phyloP scores from a whole-genome alignment of 1,140 invertebrate genomes.

The Bombus superbus region DNA sequence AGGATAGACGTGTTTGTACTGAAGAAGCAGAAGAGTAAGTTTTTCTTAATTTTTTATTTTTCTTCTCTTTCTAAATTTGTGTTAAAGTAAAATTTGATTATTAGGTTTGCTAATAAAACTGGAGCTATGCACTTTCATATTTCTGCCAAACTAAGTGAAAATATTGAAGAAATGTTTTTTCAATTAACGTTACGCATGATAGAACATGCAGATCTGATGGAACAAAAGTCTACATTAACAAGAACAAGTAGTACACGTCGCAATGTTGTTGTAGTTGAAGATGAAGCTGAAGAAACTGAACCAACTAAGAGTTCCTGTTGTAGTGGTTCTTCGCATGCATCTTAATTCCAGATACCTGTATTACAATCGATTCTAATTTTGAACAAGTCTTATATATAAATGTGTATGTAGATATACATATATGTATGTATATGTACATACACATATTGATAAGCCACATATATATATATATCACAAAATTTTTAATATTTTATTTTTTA shows the following conservation, averaged over 20 bases:
- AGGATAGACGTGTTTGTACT: constrained; percentile 91
- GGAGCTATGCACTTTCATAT: constrained; percentile 97
- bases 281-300: constrained; percentile 80
- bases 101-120: constrained; percentile 94
- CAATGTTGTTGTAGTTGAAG: constrained; percentile 86
- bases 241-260: constrained; percentile 83
- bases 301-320: constrained; percentile 78
- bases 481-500: constrained; percentile 26
- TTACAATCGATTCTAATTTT: constrained; percentile 47
- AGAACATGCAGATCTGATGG: constrained; percentile 81
- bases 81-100: neutral
- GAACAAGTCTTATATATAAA: constrained; percentile 17
- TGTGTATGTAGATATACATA: neutral
- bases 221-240: constrained; percentile 81
- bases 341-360: constrained; percentile 67
- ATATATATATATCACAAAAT: constrained; percentile 1
- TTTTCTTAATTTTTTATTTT: neutral
- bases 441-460: neutral
- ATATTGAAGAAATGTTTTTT: constrained; percentile 96
- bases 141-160: constrained; percentile 96
- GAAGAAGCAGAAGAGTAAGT: constrained; percentile 95
- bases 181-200: constrained; percentile 91
- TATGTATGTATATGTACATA: constrained; percentile 14
- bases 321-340: constrained; percentile 70
- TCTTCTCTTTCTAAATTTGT: constrained; percentile 15